phyloP scores from a whole-genome alignment of 2,113 vertebrate species.

The Ascaphus truei region DNA sequence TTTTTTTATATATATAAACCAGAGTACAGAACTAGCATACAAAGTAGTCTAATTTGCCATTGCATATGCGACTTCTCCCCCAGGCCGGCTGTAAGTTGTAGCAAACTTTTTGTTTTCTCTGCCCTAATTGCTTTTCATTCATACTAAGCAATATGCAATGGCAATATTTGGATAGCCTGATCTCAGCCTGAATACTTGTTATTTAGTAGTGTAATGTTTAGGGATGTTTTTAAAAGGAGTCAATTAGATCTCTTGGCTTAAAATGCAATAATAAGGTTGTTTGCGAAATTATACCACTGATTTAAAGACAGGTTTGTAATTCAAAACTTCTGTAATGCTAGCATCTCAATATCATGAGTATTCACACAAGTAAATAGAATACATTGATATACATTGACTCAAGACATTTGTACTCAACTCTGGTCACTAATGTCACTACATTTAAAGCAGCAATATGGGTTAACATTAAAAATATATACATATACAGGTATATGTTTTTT shows the following conservation, averaged over 20 bases:
- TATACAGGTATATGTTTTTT: too few species aligned
- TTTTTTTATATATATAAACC: background rate
- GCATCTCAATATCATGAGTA: too few species aligned
- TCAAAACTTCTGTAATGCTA: background rate
- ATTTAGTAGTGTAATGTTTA: background rate
- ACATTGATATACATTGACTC: too few species aligned
- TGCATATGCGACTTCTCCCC: background rate
- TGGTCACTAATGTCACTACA: too few species aligned
- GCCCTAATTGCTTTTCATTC: slow-evolving; percentile 20
- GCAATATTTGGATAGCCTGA: background rate
- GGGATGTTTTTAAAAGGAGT: background rate
- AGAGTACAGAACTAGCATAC: background rate
- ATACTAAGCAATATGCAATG: background rate
- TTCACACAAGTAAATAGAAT: too few species aligned
- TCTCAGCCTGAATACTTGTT: too few species aligned
- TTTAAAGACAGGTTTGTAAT: background rate
- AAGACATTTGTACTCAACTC: too few species aligned
- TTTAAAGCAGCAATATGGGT: too few species aligned
- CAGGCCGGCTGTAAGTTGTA: background rate
- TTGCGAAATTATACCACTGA: background rate
- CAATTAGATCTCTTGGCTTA: background rate
- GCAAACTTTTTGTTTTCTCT: background rate
- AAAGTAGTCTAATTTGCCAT: slow-evolving; percentile 6
- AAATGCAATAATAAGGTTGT: background rate
- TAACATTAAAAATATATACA: too few species aligned